Evolutionary conservation across 1,140 invertebrate genomes (phyloP).

Genomic region (Sycobia sp.): DNA sequence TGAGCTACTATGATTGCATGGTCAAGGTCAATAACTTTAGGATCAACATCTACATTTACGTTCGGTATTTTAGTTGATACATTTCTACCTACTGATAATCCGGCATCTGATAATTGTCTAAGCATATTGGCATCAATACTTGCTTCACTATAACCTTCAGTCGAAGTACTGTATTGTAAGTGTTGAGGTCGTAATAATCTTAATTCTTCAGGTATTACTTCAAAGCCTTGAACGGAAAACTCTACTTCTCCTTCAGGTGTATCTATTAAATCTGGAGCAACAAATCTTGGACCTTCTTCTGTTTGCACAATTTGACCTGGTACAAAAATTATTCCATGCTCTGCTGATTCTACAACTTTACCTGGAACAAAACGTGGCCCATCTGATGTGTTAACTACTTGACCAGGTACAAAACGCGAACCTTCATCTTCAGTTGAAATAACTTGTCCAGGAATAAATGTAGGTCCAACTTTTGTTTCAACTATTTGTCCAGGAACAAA

Average conservation of each 20-base stretch:
- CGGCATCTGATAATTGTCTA: conserved; percentile 71
- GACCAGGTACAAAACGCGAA: conserved; percentile 73
- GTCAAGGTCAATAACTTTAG: conserved; percentile 59
- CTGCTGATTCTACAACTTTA: conserved; percentile 69
- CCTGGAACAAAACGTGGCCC: conserved; percentile 77
- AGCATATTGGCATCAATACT: conserved; percentile 73
- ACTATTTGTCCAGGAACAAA: conserved; percentile 73
- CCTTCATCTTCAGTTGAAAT: conserved; percentile 74
- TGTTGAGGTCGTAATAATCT: conserved; percentile 67
- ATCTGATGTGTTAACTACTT: conserved; percentile 74
- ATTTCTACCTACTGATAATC: conserved; percentile 72
- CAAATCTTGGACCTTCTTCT: conserved; percentile 71
- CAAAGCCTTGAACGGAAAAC: conserved; percentile 78
- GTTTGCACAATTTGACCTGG: conserved; percentile 76
- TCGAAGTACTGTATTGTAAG: conserved; percentile 59
- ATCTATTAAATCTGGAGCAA: conserved; percentile 72
- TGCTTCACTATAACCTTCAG: conserved; percentile 65
- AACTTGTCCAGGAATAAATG: conserved; percentile 77
- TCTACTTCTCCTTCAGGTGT: conserved; percentile 69
- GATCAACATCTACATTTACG: conserved; percentile 68
- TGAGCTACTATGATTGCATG: conserved; percentile 56
- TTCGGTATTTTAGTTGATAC: conserved; percentile 66
- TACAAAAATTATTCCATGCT: conserved; percentile 70
- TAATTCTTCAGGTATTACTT: conserved; percentile 73
- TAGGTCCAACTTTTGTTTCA: conserved; percentile 73